Base-by-base conservation (phyloP, 2,888 invertebrate genomes). In the Nesidiocoris tenuis region DNA sequence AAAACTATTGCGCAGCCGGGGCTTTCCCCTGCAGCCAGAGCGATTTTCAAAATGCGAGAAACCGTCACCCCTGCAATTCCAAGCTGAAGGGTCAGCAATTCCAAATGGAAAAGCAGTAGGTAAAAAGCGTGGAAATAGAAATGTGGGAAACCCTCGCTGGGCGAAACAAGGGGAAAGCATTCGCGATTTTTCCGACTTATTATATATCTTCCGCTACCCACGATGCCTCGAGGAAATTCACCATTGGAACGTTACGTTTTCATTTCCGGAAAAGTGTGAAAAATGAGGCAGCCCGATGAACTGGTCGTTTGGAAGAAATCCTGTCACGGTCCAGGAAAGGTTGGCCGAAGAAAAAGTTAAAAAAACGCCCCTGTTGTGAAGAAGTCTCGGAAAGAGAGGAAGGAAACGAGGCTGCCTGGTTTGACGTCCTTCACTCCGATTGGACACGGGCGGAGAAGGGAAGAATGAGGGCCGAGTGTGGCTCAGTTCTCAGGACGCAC, bases 231-330 rank as follows among this genome's bases (percentile, higher is more conserved):
- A 54, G 54, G 59, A 68, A 59, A 17, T 57, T 56, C 18, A 55
- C 67, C 54, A 19, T 59, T 70, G 57, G 61, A 70, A 70, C 57
- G 59, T 57, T 25, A 25, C 59, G 70, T 70, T 70, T 70, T 22
- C 59, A 25, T 70, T 70, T 70, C 70, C 70, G 70, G 61, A 70
- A 70, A 70, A 70, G 70, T 70, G 70, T 70, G 70, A 25, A 70
- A 70, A 70, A 70, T 70, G 57, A 70, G 2, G 55, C 39, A 25
- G 54, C 39, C 39, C 39, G 54, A 25, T 39, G 19, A 66, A 66
- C 66, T 12, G 39, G 39, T 12, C 39, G 54, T 24, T 55, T 23
- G 21, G 65, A 39, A 39, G 56, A 56, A 67, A 67, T 56, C 67
- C 19, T 67, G 55, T 67, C 67, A 67, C 67, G 67, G 67, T 67